These are phyloP conservation scores for Stomatorhinus walkeri DNA, from an alignment of 2,797 vertebrate genomes.

Conservation along the genomic window DNA sequence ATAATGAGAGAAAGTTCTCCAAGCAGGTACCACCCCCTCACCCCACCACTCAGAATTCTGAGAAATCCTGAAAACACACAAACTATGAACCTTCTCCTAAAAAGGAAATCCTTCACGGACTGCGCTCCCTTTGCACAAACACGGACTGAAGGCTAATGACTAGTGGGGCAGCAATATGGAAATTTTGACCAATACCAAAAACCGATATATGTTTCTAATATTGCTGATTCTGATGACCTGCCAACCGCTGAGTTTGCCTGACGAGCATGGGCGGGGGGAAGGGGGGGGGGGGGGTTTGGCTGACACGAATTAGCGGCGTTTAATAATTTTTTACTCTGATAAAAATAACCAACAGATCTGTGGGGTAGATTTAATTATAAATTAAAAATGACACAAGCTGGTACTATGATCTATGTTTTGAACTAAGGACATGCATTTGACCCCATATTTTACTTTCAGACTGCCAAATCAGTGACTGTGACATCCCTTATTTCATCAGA, in stretches of 20 bases:
- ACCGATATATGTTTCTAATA: neutral
- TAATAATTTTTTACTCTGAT: neutral
- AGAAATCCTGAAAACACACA: neutral
- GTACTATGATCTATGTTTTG: neutral
- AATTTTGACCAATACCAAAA: neutral
- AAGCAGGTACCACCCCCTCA: neutral
- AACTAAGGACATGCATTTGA: neutral
- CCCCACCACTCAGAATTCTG: neutral
- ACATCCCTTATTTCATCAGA: neutral
- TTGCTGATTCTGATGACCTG: neutral
- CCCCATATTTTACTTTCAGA: neutral
- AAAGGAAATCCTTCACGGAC: constrained; percentile 8
- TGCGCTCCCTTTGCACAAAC: neutral
- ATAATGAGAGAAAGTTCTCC: neutral
- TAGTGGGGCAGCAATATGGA: neutral
- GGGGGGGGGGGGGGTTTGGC: neutral
- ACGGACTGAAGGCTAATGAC: neutral
- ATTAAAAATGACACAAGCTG: neutral
- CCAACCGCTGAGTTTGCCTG: neutral
- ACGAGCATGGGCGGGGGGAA: neutral
- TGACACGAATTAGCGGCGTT: neutral
- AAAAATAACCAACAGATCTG: neutral
- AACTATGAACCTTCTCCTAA: neutral
- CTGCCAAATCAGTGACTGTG: neutral
- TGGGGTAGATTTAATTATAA: neutral